Evolutionary conservation across 1,140 invertebrate genomes (phyloP), one percentile per base, ranked within the genome.

Genomic region (Araneus ventricosus): DNA sequence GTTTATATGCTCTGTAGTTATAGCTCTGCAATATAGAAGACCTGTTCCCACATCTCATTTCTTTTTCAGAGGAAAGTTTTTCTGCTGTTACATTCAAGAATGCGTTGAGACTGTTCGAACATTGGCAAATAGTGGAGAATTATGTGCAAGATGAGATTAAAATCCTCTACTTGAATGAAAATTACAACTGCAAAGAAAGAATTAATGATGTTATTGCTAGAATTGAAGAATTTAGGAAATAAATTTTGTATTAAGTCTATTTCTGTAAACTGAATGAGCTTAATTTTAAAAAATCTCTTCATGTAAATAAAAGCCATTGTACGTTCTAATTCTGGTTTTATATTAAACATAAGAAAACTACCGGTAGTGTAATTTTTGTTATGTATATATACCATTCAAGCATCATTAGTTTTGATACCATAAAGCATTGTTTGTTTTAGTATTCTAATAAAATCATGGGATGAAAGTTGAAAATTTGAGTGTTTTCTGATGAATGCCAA

Each of bases 81-180:
- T 97, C 97, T 34, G 96, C 97, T 4, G 97, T 98, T 95, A 97
- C 97, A 0, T 97, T 98, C 59, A 97, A 97, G 94, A 98, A 98
- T 95, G 97, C 97, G 63, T 95, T 98, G 17, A 97, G 97, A 94
- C 94, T 98, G 3, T 97, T 98, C 70, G 96, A 98, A 94, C 97
- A 97, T 94, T 97, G 97, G 97, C 96, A 97, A 89, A 96, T 98
- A 22, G 95, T 98, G 41, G 97, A 98, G 90, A 96, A 97, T 95
- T 96, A 96, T 27, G 2, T 41, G 1, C 96, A 97, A 94, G 96
- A 96, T 59, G 96, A 95, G 39, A 94, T 96, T 2, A 96, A 96
- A 94, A 95, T 97, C 24, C 96, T 96, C 93, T 96, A 96, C 94
- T 95, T 97, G 41, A 96, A 96, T 93, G 96, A 96, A 14, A 63